Evolutionary conservation across 2,797 vertebrate genomes (phyloP), one percentile per base, ranked within the genome.

Genomic region (Zalophus californianus): DNA sequence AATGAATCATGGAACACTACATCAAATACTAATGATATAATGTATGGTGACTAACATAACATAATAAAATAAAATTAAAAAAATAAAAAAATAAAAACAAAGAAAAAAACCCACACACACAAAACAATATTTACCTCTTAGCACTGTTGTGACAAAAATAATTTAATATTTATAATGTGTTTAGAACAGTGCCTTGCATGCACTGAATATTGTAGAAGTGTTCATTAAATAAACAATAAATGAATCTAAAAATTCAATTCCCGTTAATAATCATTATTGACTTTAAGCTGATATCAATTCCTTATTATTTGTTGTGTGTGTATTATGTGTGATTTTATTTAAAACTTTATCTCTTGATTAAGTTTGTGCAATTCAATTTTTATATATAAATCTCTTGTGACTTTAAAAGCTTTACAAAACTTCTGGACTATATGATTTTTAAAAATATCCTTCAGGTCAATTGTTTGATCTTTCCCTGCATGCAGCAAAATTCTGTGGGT

Each of bases 291-390:
- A 6, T 83, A 25, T 89, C 25, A 15, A 18, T 93, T 95, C 90
- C 25, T 90, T 83, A 52, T 14, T 94, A 32, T 77, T 80, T 68
- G 27, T 86, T 77, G 29, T 54, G 4, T 88, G 16, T 41, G 6
- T n/a, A 70, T 41, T 82, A 7, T n/a, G 14, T 66, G 7, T 58
- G 15, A 87, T 87, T 91, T 38, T 41, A 80, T 86, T 90, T 78
- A 88, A 85, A 90, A 44, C 48, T 64, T 95, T 87, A n/a, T 75
- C 41, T 94, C 14, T 97, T 82, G 16, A 80, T 25, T n/a, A 35
- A 56, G n/a, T 35, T 90, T 86, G 56, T 97, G 54, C 27, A 86
- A 50, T 54, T 95, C 66, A 90, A 32, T 92, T 68, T 95, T 41
- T 62, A 78, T 62, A 41, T 38, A 21, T 50, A 90, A 90, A 11